phyloP scores from a whole-genome alignment of 2,888 invertebrate genomes.

The Ethmia dodecea region DNA sequence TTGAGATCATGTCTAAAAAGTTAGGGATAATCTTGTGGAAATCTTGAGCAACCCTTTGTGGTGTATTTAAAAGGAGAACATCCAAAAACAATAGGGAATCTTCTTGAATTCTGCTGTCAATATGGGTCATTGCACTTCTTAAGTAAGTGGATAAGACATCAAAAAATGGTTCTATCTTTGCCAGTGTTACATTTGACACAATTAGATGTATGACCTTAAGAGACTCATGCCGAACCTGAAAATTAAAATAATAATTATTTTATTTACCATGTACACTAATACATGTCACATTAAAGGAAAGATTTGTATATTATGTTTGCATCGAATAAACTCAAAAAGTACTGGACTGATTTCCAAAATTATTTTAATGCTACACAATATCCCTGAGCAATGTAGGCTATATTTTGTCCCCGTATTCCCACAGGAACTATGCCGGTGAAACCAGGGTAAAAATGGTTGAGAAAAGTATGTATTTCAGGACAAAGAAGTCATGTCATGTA shows the following conservation, averaged over 20 bases:
- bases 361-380: no score
- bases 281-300: no score
- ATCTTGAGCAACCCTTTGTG: conserved; percentile 80
- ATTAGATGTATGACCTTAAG: conserved; percentile 75
- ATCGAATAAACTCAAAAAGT: no score
- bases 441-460: no score
- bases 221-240: conserved; percentile 74
- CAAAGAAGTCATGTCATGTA: no score
- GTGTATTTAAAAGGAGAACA: conserved; percentile 82
- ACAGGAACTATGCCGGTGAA: no score
- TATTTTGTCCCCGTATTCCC: no score
- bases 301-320: no score
- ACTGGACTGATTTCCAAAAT: no score
- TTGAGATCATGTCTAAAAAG: conserved; percentile 92
- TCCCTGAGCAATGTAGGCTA: no score
- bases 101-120: conserved; percentile 87
- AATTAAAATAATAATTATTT: conserved; percentile 12
- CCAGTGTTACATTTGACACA: conserved; percentile 49
- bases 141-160: conserved; percentile 87
- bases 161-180: conserved; percentile 84
- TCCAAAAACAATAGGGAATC: conserved; percentile 90
- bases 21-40: conserved; percentile 85
- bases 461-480: no score
- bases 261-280: no score
- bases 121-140: conserved; percentile 94